These are phyloP conservation scores for Chydorus sphaericus DNA, from an alignment of 2,888 invertebrate species.

Conservation along the genomic window DNA sequence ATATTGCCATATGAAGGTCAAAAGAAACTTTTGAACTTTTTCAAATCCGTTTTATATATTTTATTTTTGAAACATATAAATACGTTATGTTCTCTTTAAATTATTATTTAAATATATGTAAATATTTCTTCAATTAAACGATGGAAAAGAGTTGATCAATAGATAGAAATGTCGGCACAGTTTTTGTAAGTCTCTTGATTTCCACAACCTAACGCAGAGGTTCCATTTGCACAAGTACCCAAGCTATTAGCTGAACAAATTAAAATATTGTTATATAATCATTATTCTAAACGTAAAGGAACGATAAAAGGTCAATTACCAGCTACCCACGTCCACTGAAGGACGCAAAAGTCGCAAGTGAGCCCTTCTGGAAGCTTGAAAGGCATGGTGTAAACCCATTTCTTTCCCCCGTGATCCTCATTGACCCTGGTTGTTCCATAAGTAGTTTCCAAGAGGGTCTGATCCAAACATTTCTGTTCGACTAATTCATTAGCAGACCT, in stretches of 20 bases:
- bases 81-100: too few relatives aligned
- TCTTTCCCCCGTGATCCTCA: neutral
- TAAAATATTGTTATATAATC: too few relatives aligned
- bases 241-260: too few relatives aligned
- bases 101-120: too few relatives aligned
- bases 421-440: neutral
- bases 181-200: slow-evolving; percentile 1
- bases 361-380: slow-evolving; percentile 32
- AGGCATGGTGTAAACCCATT: slow-evolving; percentile 22
- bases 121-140: neutral
- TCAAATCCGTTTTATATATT: too few relatives aligned
- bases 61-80: too few relatives aligned
- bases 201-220: neutral
- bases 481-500: slow-evolving; percentile 26
- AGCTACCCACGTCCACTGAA: slow-evolving; percentile 39
- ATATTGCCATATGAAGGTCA: too few relatives aligned
- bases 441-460: slow-evolving; percentile 21
- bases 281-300: too few relatives aligned
- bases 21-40: too few relatives aligned
- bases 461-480: slow-evolving; percentile 37
- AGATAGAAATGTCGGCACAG: slow-evolving; percentile 5
- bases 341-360: slow-evolving; percentile 37
- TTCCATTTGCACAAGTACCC: slow-evolving; percentile 1
- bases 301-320: slow-evolving; percentile 29
- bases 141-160: too few relatives aligned